These are phyloP conservation scores for Echinometra lucunter DNA, from an alignment of 53 echinoderm and acorn worm species.

Conservation along the genomic window DNA sequence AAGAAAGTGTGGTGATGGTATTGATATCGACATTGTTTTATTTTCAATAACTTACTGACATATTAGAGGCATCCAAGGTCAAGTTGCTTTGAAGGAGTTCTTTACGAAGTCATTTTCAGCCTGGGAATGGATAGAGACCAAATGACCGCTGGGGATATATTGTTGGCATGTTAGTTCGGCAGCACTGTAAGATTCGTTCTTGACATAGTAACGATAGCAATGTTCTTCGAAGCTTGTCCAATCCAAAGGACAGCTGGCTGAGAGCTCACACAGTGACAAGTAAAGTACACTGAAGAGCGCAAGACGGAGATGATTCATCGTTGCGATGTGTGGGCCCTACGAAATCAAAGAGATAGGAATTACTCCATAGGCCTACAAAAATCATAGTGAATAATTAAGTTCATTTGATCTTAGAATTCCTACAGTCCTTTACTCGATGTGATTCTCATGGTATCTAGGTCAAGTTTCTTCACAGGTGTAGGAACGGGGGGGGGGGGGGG, in stretches of 20 bases:
- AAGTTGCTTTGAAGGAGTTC: background rate
- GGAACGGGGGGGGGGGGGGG: no score
- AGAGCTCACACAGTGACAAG: background rate
- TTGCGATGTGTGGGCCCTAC: background rate
- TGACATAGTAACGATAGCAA: background rate
- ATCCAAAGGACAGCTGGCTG: background rate
- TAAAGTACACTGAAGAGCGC: background rate
- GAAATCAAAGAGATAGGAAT: no score
- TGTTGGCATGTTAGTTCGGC: background rate
- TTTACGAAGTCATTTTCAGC: background rate
- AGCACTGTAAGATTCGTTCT: background rate
- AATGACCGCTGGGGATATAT: background rate
- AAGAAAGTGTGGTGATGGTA: no score
- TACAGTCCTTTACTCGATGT: no score
- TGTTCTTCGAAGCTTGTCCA: background rate
- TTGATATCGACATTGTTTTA: no score
- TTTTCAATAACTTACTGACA: no score
- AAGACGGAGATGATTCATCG: background rate
- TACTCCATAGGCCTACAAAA: no score
- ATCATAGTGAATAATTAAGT: no score
- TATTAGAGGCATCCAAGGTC: background rate
- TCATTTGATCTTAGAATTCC: no score
- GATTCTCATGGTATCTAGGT: no score
- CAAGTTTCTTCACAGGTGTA: no score
- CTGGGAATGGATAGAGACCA: background rate